These are phyloP conservation scores for Acanthopagrus latus DNA, from an alignment of 2,797 vertebrate genomes.

Conservation along the genomic window DNA sequence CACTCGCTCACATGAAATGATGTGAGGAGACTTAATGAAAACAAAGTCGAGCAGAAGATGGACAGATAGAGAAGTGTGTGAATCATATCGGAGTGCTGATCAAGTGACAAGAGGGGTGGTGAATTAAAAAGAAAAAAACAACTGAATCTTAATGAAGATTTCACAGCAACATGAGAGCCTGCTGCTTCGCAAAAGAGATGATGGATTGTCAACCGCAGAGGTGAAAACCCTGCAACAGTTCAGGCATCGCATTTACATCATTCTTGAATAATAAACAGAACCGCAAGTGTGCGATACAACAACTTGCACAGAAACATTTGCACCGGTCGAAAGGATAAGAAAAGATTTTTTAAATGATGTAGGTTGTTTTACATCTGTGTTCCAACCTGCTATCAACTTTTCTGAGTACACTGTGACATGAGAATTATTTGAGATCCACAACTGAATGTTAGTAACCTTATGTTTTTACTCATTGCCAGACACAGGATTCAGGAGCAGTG, in stretches of 20 bases:
- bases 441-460: not conserved
- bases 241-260: constrained; percentile 3
- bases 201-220: not conserved
- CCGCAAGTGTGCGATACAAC: not conserved
- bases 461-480: not conserved
- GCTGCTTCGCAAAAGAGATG: constrained; percentile 11
- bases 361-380: no score
- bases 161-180: not conserved
- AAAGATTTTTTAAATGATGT: no score
- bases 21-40: constrained; percentile 42
- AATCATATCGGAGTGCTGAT: constrained; percentile 28
- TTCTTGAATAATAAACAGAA: not conserved
- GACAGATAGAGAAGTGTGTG: not conserved
- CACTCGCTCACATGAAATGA: constrained; percentile 27
- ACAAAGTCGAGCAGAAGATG: constrained; percentile 1
- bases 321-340: no score
- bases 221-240: constrained; percentile 6
- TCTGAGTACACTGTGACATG: not conserved
- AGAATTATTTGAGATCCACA: not conserved
- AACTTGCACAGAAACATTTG: no score
- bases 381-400: not conserved
- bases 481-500: no score
- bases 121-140: constrained; percentile 4
- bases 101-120: constrained; percentile 21
- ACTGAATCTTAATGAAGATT: constrained; percentile 15